Conservation (phyloP, 2,797 vertebrate genomes). For the Thalassophryne amazonica region DNA sequence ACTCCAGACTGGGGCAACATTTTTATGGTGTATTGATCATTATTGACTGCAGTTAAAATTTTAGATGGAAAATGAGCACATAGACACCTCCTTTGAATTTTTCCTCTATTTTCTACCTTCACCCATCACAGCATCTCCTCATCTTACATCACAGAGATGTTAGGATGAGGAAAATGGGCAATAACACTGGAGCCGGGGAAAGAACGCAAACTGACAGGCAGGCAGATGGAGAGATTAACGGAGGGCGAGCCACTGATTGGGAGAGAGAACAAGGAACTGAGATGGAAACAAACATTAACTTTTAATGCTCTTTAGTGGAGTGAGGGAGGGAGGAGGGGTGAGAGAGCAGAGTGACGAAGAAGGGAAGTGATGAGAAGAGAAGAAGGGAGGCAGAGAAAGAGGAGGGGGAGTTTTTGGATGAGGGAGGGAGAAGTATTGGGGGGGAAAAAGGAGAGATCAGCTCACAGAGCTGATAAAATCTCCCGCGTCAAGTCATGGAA, state of each 20-base stretch:
- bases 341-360: conserved; percentile 16
- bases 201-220: conserved; percentile 35
- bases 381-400: conserved; percentile 16
- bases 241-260: conserved; percentile 17
- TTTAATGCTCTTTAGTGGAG: conserved; percentile 63
- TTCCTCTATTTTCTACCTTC: no score
- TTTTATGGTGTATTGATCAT: no score
- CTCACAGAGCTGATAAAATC: conserved; percentile 64
- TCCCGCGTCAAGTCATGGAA: conserved; percentile 84
- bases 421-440: conserved; percentile 54
- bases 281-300: conserved; percentile 75
- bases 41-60: no score
- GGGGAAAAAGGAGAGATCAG: conserved; percentile 68
- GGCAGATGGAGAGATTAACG: conserved; percentile 47
- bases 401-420: conserved; percentile 34
- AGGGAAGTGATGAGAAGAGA: conserved; percentile 25
- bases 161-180: not conserved
- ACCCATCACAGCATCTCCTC: no score
- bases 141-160: conserved; percentile 14
- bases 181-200: conserved; percentile 34
- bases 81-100: no score
- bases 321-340: not conserved
- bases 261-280: conserved; percentile 32
- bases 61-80: no score
- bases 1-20: no score